Evolutionary conservation across 2,797 vertebrate species (phyloP).

Genomic region (Chelmon rostratus): DNA sequence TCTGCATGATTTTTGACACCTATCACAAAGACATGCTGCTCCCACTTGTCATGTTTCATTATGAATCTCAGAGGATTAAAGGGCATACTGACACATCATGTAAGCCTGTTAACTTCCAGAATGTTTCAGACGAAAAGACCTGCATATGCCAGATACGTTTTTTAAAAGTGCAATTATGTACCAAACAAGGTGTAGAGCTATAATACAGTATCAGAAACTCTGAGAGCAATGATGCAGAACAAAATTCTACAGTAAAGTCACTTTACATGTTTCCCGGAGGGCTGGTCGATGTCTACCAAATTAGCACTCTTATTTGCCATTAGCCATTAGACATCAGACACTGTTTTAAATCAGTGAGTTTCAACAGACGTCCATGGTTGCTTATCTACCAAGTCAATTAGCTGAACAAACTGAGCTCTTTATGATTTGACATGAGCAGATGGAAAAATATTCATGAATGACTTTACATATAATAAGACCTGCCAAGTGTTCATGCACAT

Average conservation of each 20-base stretch:
- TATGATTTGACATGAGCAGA: slow-evolving; percentile 31
- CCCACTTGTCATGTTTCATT: slow-evolving; percentile 60
- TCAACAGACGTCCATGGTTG: not conserved
- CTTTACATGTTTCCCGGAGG: not conserved
- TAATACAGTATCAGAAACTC: not conserved
- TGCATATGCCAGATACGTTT: not conserved
- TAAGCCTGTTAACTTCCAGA: slow-evolving; percentile 48
- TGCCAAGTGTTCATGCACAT: slow-evolving; percentile 18
- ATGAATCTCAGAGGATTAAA: slow-evolving; percentile 53
- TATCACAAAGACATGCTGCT: slow-evolving; percentile 50
- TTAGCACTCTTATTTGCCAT: too few relatives aligned
- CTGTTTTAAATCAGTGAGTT: slow-evolving; percentile 5
- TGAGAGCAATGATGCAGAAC: not conserved
- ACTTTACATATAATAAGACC: slow-evolving; percentile 21
- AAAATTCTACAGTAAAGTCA: not conserved
- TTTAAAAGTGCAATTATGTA: slow-evolving; percentile 13
- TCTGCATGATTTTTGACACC: slow-evolving; percentile 48
- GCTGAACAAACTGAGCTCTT: slow-evolving; percentile 11
- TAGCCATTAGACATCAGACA: slow-evolving; percentile 1
- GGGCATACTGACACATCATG: slow-evolving; percentile 42
- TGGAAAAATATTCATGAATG: slow-evolving; percentile 24
- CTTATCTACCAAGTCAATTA: slow-evolving; percentile 25
- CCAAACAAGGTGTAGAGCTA: not conserved
- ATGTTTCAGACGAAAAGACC: slow-evolving; percentile 20
- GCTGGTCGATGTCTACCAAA: too few relatives aligned